Evolutionary conservation across 1,140 invertebrate genomes (phyloP).

Genomic region (Formica selysi): DNA sequence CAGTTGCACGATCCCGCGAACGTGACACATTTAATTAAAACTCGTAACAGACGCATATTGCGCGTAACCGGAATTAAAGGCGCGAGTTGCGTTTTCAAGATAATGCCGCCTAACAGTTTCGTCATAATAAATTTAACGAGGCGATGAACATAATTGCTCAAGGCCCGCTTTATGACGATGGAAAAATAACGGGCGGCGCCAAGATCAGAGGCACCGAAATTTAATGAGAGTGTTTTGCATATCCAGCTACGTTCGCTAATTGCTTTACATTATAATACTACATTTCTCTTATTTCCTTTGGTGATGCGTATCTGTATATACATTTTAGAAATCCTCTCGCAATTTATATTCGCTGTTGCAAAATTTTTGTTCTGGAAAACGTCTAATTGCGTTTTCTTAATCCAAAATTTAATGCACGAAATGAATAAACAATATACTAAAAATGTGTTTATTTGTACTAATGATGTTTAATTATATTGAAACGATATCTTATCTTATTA

Average conservation of each 20-base stretch:
- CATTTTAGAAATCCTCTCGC: not conserved
- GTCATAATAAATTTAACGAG: slow-evolving; percentile 65
- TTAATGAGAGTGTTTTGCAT: slow-evolving; percentile 46
- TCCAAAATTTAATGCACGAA: not conserved
- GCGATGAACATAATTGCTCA: slow-evolving; percentile 24
- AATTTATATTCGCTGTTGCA: slow-evolving; percentile 1
- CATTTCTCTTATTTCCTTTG: not conserved
- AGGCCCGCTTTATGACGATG: not conserved
- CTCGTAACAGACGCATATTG: slow-evolving; percentile 47
- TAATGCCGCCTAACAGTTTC: slow-evolving; percentile 47
- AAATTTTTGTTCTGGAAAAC: not conserved
- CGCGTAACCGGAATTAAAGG: slow-evolving; percentile 39
- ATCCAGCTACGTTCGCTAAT: slow-evolving; percentile 31
- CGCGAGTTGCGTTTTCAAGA: slow-evolving; percentile 15
- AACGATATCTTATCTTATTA: not conserved
- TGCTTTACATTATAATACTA: slow-evolving; percentile 34
- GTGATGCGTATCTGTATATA: not conserved
- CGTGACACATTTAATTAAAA: slow-evolving; percentile 71
- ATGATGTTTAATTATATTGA: not conserved
- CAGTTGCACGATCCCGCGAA: slow-evolving; percentile 32
- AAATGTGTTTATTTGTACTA: not conserved
- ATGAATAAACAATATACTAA: slow-evolving; percentile 5
- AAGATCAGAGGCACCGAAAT: slow-evolving; percentile 51
- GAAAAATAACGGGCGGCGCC: slow-evolving; percentile 35
- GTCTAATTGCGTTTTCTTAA: not conserved